Evolutionary conservation across 2,797 vertebrate species (phyloP).

Genomic region (Poeciliopsis turneri): DNA sequence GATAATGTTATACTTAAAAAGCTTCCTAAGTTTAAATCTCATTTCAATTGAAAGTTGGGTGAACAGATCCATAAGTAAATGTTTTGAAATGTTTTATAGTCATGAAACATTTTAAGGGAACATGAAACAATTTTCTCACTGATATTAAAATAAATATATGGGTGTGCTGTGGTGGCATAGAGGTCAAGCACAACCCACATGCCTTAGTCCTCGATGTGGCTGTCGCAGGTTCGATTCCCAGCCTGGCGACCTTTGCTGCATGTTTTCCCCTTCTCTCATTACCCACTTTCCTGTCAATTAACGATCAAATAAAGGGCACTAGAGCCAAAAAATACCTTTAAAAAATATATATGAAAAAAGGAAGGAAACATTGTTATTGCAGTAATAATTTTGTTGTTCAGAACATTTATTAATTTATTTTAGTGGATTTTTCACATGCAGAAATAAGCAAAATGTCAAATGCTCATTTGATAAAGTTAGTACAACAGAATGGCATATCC

Average conservation of each 20-base stretch:
- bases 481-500: no score
- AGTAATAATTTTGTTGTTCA: background rate
- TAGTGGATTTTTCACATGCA: no score
- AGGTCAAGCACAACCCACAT: no score
- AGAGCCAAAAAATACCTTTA: no score
- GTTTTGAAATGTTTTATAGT: background rate
- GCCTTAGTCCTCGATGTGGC: no score
- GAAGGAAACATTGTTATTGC: background rate
- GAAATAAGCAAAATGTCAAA: no score
- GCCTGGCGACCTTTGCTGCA: no score
- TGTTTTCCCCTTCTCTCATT: no score
- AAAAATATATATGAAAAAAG: background rate
- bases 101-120: background rate
- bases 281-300: background rate
- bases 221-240: no score
- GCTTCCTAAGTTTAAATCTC: constrained; percentile 1
- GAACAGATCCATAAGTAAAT: background rate
- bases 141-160: background rate
- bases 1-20: constrained; percentile 24
- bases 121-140: background rate
- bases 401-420: background rate
- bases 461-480: no score
- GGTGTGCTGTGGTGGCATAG: no score
- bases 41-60: constrained; percentile 2
- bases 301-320: background rate